Evolutionary conservation across 37 sponge, comb jelly and placozoan species (phyloP), one percentile per base, ranked within the genome.

Genomic region (Amphimedon queenslandica): DNA sequence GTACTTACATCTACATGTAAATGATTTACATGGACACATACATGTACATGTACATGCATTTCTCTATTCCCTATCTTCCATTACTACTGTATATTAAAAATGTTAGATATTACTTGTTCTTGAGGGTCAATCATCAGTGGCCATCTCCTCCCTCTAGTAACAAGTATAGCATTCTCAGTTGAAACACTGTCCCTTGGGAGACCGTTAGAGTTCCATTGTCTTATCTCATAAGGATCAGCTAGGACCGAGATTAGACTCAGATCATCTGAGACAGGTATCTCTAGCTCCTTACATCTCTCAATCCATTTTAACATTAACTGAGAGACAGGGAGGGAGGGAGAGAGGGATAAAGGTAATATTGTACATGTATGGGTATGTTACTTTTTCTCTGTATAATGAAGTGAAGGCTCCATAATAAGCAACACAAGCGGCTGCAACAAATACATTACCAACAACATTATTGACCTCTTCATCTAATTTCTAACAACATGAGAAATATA

Each of bases 61-160:
- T n/a, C n/a, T n/a, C n/a, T n/a, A n/a, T n/a, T n/a, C n/a, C n/a
- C n/a, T n/a, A n/a, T n/a, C n/a, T n/a, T n/a, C n/a, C n/a, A n/a
- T n/a, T n/a, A n/a, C n/a, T n/a, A n/a, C n/a, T n/a, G n/a, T n/a
- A n/a, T n/a, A 30, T 18, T 38, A 28, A 24, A 36, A 18, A 47
- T 13, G 8, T 47, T 13, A 47, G 13, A 18, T 8, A 60, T n/a
- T 1, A 89, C 90, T 69, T 94, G 97, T 60, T 95, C 99, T 80
- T 99, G 99, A n/a, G 99, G 99, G 43, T 99, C 99, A 53, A 99
- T 99, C 96, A 99, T 95, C 23, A 99, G 82, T 24, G 99, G 97
- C 99, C 99, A 99, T 55, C 99, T 73, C 35, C 93, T 82, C 41
- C 92, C 91, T 57, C 92, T 82, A 35, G 93, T 95, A 37, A 93